A percentile compares a stretch with the other conserved stretches of the same genome.
Evolutionary conservation across 2,797 vertebrate genomes (phyloP).

Genomic region (Labeo calbasu): DNA sequence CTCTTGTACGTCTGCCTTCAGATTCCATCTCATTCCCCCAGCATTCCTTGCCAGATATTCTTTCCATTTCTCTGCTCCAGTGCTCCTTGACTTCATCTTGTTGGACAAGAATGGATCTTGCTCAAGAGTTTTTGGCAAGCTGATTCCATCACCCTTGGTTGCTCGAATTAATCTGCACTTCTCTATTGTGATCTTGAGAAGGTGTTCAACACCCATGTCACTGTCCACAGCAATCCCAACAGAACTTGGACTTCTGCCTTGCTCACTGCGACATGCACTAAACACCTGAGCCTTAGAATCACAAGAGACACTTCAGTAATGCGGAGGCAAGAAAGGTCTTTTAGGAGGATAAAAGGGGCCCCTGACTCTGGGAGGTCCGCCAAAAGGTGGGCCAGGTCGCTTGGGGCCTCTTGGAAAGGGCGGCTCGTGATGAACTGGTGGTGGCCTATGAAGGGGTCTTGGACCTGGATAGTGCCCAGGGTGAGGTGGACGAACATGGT

Average conservation of each 20-base stretch:
- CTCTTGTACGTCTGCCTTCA: constrained; percentile 49
- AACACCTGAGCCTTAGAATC: constrained; percentile 40
- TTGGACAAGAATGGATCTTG: constrained; percentile 22
- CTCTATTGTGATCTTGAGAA: constrained; percentile 4
- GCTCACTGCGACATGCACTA: constrained; percentile 37
- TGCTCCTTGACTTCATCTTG: constrained; percentile 28
- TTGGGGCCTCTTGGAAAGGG: constrained; percentile 80
- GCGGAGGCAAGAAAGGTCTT: constrained; percentile 89
- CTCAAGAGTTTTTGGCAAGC: constrained; percentile 11
- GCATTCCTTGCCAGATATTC: constrained; percentile 41
- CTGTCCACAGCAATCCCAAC: neutral
- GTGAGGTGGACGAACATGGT: constrained; percentile 67
- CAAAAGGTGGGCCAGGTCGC: constrained; percentile 80
- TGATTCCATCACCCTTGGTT: neutral
- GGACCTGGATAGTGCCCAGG: constrained; percentile 64
- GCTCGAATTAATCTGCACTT: neutral
- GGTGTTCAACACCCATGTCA: constrained; percentile 1
- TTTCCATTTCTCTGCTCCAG: constrained; percentile 43
- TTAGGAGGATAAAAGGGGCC: constrained; percentile 87
- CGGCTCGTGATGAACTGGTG: constrained; percentile 75
- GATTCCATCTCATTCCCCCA: constrained; percentile 46
- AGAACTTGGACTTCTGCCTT: constrained; percentile 11
- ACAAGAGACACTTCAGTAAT: constrained; percentile 79
- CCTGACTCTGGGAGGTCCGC: constrained; percentile 65
- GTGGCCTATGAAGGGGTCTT: constrained; percentile 64